Base-by-base conservation (phyloP, 2,113 vertebrate species). In the Globicephala melas region DNA sequence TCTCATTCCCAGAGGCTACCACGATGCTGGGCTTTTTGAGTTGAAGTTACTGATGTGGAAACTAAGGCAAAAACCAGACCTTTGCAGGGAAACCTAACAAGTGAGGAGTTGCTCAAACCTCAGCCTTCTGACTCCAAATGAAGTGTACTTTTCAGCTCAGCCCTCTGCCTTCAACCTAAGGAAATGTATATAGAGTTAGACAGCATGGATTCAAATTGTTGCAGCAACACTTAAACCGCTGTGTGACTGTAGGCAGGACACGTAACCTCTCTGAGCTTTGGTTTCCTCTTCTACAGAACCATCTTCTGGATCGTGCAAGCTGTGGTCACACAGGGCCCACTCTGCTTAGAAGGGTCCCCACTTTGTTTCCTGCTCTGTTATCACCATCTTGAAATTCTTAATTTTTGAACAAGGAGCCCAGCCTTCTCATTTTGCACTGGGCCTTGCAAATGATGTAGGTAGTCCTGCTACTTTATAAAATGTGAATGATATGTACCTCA, bases 301-400 rank as follows among this genome's bases (percentile, higher is more conserved):
- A 0, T 10, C 10, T 36, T 53, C 62, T 2, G 33, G 23, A 74
- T 8, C 0, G 2, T 15, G 23, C 2, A 31, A 86, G 31, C 36
- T 1, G 6, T 13, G 28, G 58, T 76, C 6, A 31, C 26, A 9
- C 5, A 12, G 55, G 33, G 4, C 5, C 25, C n/a, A 28, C 33
- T 53, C 6, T 10, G 8, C 53, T 38, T 18, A 53, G 44, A 70
- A n/a, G 13, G 15, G 8, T 9, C 7, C 15, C 5, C 3, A 0
- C 14, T 65, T 63, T 47, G 13, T 73, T 63, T 31, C 38, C 36
- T 25, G 10, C 12, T 90, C 58, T 33, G 28, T 31, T 77, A 10
- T 38, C 12, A 0, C 41, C 76, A 18, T 68, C 41, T 36, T 50
- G 25, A 91, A 94, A 73, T 79, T n/a, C 20, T 26, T n/a, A 44